phyloP scores from a whole-genome alignment of 2,797 vertebrate genomes.

The Phoxinus dragarum region DNA sequence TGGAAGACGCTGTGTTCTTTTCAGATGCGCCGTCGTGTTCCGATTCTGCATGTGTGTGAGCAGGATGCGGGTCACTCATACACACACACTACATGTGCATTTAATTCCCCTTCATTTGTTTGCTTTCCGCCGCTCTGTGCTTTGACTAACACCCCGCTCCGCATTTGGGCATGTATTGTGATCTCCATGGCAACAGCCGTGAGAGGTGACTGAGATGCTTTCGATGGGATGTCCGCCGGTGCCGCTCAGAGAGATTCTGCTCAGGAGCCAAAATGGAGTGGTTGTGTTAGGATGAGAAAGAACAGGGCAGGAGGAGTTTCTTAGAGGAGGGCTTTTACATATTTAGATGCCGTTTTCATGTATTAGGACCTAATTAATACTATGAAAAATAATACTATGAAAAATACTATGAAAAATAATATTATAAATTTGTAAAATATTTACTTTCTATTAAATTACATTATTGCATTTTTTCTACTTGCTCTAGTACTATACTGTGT shows the following conservation, averaged over 20 bases:
- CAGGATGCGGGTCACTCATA: constrained; percentile 1
- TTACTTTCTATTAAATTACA: not conserved
- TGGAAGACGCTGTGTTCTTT: constrained; percentile 57
- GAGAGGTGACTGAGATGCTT: constrained; percentile 56
- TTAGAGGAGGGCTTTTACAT: not conserved
- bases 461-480: not conserved
- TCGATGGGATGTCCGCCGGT: constrained; percentile 51
- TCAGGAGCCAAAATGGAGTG: constrained; percentile 1
- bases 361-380: not conserved
- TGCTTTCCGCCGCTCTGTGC: constrained; percentile 22
- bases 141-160: constrained; percentile 54
- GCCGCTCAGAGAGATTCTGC: not conserved
- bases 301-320: not conserved
- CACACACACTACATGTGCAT: constrained; percentile 5
- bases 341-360: not conserved
- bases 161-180: constrained; percentile 55
- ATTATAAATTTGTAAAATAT: not conserved
- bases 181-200: constrained; percentile 72
- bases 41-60: constrained; percentile 1
- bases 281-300: not conserved
- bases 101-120: constrained; percentile 38
- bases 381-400: not conserved
- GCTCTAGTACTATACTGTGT: not conserved
- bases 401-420: not conserved
- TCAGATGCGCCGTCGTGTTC: constrained; percentile 35